Evolutionary conservation across 2,888 invertebrate species (phyloP), one percentile per base, ranked within the genome.

Genomic region (Papilio protenor): DNA sequence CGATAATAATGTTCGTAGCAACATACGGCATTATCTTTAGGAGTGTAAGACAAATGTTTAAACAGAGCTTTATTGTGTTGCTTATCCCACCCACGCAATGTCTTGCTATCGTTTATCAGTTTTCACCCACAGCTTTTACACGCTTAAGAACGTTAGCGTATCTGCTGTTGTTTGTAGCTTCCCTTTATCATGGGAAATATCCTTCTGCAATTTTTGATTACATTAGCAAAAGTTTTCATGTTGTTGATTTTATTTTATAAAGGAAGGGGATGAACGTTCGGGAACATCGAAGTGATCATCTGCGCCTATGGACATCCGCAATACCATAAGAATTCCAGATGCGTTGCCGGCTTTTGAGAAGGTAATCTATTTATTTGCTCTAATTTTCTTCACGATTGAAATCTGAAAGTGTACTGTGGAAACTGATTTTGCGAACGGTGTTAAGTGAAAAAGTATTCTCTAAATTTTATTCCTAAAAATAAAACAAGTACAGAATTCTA

Each of bases 41-140:
- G 82, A 89, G 88, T 86, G 87, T 86, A 87, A 88, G 89, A 90
- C 88, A 90, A 90, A 91, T 90, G 91, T 88, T 89, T 85, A 87
- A 83, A 87, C 89, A 87, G 81, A 83, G 84, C 85, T 89, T 86
- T 87, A 87, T 88, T 86, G 82, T 85, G 87, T 86, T 86, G 84
- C 85, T 86, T 85, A 85, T 82, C 80, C 77, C 81, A 84, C 81
- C 79, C 82, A 86, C 85, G 89, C 90, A 84, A 89, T 89, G 83
- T 81, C 77, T 77, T 79, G 80, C 84, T 87, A 87, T 90, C 87
- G 85, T 86, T 87, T 86, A 89, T 90, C 88, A 90, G 88, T 88
- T 87, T 87, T 83, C 84, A 84, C 88, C 87, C 85, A 87, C 87
- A 79, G 78, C 75, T 80, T 83, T 78, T 55, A 75, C 79, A 82